phyloP scores from a whole-genome alignment of 1,140 invertebrate species.

The Ceratoteleas bidentatus region DNA sequence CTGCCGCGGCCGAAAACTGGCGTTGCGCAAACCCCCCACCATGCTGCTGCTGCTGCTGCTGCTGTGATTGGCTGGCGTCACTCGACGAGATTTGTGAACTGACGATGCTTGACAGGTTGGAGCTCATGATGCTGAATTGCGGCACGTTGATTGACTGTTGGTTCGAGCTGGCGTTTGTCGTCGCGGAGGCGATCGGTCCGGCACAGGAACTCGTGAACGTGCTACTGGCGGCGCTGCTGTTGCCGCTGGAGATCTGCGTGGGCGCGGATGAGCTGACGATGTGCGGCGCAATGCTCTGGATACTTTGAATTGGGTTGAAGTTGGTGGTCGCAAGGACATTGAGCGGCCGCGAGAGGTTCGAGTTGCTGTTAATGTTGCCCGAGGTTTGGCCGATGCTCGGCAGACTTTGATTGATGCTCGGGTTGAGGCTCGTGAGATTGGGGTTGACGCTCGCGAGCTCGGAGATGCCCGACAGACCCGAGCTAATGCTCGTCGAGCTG shows the following conservation, averaged over 20 bases:
- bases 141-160: slow-evolving; percentile 75
- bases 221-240: slow-evolving; percentile 68
- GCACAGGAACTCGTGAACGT: slow-evolving; percentile 76
- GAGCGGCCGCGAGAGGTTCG: slow-evolving; percentile 72
- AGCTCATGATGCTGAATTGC: slow-evolving; percentile 78
- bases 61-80: slow-evolving; percentile 61
- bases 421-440: slow-evolving; percentile 74
- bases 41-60: slow-evolving; percentile 1
- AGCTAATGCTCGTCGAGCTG: slow-evolving; percentile 76
- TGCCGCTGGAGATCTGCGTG: slow-evolving; percentile 70
- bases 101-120: slow-evolving; percentile 75
- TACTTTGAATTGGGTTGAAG: slow-evolving; percentile 78
- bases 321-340: too few relatives aligned
- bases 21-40: slow-evolving; percentile 68
- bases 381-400: slow-evolving; percentile 65
- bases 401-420: slow-evolving; percentile 75
- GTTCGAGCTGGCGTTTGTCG: slow-evolving; percentile 72
- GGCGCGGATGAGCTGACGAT: slow-evolving; percentile 76
- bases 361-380: slow-evolving; percentile 68
- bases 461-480: slow-evolving; percentile 74
- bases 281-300: slow-evolving; percentile 78
- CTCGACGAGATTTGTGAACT: slow-evolving; percentile 73
- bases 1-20: slow-evolving; percentile 70
- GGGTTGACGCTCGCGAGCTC: slow-evolving; percentile 76
- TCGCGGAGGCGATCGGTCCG: slow-evolving; percentile 73